Base-by-base conservation (phyloP, 2,888 invertebrate genomes). In the Tridacna crocea region DNA sequence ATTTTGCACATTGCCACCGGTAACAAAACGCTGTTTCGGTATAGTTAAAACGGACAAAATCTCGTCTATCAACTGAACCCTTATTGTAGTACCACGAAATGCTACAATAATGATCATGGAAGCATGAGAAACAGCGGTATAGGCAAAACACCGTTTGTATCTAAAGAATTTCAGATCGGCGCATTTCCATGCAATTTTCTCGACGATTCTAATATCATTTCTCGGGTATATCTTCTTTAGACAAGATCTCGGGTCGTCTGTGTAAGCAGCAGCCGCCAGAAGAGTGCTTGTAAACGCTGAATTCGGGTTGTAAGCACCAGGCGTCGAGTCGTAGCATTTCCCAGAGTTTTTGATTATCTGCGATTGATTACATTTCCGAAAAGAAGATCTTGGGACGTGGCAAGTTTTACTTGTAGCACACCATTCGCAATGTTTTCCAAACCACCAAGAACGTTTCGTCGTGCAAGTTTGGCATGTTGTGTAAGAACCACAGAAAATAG, bases 1-100 rank as follows among this genome's bases (percentile, higher is more conserved):
- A 12, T 22, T 48, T 27, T 85, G 82, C 11, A 81, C 80, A 6
- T 48, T 36, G 10, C 85, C 85, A 2, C 85, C 85, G 2, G 47
- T 55, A 27, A 63, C 46, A 58, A 80, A 80, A 0, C n/a, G 22
- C 22, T 24, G 47, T 46, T 73, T 80, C 10, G 75, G 72, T 36
- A 60, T 27, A 0, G 74, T 58, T 17, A 72, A 15, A 17, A 27
- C 36, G 17, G 76, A 63, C 24, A 74, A 48, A 0, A 80, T 46
- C 36, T 79, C 65, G 36, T 84, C 79, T 22, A 58, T 12, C 13
- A 84, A 19, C 48, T 84, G 84, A 22, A 22, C 26, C 6, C 22
- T 13, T 10, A 27, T 48, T 22, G n/a, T 10, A 3, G 75, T 78
- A n/a, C 83, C 83, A 19, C 80, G 63, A 65, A 75, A 83, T 4